A percentile compares a stretch with the other conserved stretches of the same genome.
These are phyloP conservation scores for Pomacea canaliculata DNA, from an alignment of 2,888 invertebrate genomes.

Conservation along the genomic window DNA sequence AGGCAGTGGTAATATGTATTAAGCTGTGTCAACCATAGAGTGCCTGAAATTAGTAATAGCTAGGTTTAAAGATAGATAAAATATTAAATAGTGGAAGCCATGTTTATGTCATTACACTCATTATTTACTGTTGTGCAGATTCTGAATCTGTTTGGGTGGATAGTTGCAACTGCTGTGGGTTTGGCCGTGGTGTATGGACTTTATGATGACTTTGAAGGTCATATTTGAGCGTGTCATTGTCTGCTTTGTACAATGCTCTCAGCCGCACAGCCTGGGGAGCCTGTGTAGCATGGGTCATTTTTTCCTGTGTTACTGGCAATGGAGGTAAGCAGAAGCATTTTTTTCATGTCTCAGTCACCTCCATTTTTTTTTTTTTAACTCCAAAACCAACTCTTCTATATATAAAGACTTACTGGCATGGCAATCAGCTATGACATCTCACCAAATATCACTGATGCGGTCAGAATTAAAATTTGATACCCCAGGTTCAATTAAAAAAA, in stretches of 20 bases:
- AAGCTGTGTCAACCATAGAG: too few species aligned
- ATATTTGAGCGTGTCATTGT: constrained; percentile 29
- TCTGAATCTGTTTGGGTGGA: constrained; percentile 56
- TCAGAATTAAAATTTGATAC: too few species aligned
- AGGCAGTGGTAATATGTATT: too few species aligned
- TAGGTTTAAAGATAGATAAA: too few species aligned
- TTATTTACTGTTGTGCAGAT: constrained; percentile 32
- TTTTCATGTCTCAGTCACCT: background rate
- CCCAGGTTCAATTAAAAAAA: too few species aligned
- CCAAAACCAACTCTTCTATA: constrained; percentile 30
- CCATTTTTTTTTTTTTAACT: background rate
- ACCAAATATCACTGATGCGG: constrained; percentile 34
- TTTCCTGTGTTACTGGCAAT: constrained; percentile 72
- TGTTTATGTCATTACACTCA: too few species aligned
- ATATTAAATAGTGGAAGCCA: too few species aligned
- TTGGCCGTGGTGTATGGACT: constrained; percentile 65
- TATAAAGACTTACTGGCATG: constrained; percentile 44
- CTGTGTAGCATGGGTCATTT: constrained; percentile 73
- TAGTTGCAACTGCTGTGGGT: constrained; percentile 47
- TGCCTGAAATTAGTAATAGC: too few species aligned
- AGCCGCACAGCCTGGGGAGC: constrained; percentile 72
- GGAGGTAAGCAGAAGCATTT: constrained; percentile 64
- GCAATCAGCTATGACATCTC: constrained; percentile 33
- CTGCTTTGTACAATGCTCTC: constrained; percentile 69
- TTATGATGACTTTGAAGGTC: constrained; percentile 53